These are phyloP conservation scores for Aphelinus certus DNA, from an alignment of 1,140 invertebrate species.

Conservation along the genomic window DNA sequence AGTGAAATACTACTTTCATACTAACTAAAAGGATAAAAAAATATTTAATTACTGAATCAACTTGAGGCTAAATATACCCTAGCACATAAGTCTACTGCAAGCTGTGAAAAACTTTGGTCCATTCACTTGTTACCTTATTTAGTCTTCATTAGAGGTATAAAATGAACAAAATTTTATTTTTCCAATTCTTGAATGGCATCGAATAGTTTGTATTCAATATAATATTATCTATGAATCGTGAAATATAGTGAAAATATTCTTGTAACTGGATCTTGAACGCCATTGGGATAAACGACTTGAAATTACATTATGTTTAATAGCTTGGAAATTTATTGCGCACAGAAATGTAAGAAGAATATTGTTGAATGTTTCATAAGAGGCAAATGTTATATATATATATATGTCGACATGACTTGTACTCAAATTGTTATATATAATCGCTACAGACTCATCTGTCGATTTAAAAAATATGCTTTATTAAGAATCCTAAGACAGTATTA, in stretches of 20 bases:
- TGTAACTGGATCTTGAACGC: slow-evolving; percentile 35
- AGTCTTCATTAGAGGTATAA: slow-evolving; percentile 4
- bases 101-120: slow-evolving; percentile 50
- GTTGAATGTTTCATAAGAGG: slow-evolving; percentile 21
- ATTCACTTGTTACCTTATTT: slow-evolving; percentile 47
- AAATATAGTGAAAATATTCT: slow-evolving; percentile 39
- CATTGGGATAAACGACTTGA: slow-evolving; percentile 4
- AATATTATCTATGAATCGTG: slow-evolving; percentile 45
- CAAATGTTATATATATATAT: slow-evolving; percentile 14
- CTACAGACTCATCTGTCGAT: slow-evolving; percentile 47
- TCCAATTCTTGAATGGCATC: slow-evolving; percentile 42
- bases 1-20: slow-evolving; percentile 54
- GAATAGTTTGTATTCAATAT: slow-evolving; percentile 43
- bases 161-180: slow-evolving; percentile 24
- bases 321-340: slow-evolving; percentile 45
- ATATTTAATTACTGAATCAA: slow-evolving; percentile 53
- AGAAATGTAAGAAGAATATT: slow-evolving; percentile 27
- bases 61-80: slow-evolving; percentile 47
- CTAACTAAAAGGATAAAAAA: slow-evolving; percentile 50
- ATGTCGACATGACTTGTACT: background rate
- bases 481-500: slow-evolving; percentile 44
- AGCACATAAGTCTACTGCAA: slow-evolving; percentile 49
- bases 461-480: slow-evolving; percentile 57
- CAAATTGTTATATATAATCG: background rate
- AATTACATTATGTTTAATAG: slow-evolving; percentile 44